A percentile compares a stretch with the other conserved stretches of the same genome.
phyloP scores from a whole-genome alignment of 2,797 vertebrate genomes.

The Melanotaenia nigrans region DNA sequence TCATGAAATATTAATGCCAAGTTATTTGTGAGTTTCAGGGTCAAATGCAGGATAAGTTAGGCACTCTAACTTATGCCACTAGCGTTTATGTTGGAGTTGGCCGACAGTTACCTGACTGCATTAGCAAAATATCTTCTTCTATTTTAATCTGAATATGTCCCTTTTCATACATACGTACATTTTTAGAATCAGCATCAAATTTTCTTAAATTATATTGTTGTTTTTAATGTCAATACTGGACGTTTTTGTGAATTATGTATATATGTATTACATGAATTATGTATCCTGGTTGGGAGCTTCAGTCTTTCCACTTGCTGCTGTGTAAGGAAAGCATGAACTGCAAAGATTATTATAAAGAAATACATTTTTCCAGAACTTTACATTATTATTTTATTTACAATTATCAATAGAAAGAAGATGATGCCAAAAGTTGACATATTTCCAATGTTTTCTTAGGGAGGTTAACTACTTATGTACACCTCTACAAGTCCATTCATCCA shows the following conservation, averaged over 20 bases:
- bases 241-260: neutral
- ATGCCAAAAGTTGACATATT: too few relatives aligned
- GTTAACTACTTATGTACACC: too few relatives aligned
- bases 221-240: slow-evolving; percentile 3
- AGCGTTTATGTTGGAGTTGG: slow-evolving; percentile 15
- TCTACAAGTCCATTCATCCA: too few relatives aligned
- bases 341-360: too few relatives aligned
- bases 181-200: neutral
- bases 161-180: neutral
- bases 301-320: too few relatives aligned
- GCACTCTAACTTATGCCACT: slow-evolving; percentile 2
- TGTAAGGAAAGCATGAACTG: too few relatives aligned
- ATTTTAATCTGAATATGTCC: neutral
- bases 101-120: neutral
- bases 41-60: slow-evolving; percentile 32
- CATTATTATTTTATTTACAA: too few relatives aligned
- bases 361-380: too few relatives aligned
- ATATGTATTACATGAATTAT: too few relatives aligned
- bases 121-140: neutral
- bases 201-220: neutral
- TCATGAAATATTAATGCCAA: slow-evolving; percentile 34
- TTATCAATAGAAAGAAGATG: too few relatives aligned
- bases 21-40: slow-evolving; percentile 24
- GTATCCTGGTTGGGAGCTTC: too few relatives aligned
- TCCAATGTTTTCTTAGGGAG: too few relatives aligned